phyloP scores from a whole-genome alignment of 2,113 vertebrate species.

The Prolemur simus region DNA sequence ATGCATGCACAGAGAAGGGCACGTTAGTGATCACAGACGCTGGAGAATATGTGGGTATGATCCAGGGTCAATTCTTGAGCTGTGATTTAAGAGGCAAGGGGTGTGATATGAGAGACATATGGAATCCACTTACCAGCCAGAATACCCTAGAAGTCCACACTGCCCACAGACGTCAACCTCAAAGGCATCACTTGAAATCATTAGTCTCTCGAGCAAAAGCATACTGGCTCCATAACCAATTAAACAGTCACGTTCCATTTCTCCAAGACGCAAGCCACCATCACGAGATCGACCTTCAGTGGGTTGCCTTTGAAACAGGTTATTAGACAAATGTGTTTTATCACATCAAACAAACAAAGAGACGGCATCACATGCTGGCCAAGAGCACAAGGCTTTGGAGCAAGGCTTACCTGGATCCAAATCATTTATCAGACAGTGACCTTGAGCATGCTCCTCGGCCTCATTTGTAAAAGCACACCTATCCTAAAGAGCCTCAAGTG shows the following conservation, averaged over 20 bases:
- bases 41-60: neutral
- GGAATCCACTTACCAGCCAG: slow-evolving; percentile 91
- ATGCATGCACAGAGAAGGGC: neutral
- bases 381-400: neutral
- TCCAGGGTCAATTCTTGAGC: neutral
- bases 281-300: slow-evolving; percentile 98
- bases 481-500: neutral
- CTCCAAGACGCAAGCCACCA: slow-evolving; percentile 96
- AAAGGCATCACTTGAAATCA: slow-evolving; percentile 99
- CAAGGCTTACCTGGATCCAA: neutral
- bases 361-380: neutral
- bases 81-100: slow-evolving; percentile 19
- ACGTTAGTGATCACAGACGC: no score
- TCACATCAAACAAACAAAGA: neutral
- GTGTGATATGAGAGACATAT: neutral
- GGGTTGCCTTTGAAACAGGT: slow-evolving; percentile 89
- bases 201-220: slow-evolving; percentile 96
- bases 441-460: neutral
- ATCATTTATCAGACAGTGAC: neutral
- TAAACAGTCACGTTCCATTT: slow-evolving; percentile 99
- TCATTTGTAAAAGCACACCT: neutral
- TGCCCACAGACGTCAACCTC: slow-evolving; percentile 98
- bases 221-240: slow-evolving; percentile 99
- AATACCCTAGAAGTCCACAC: slow-evolving; percentile 97
- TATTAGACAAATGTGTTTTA: neutral